Percentiles rank a stretch among this genome's conserved stretches.
Conservation (phyloP, 2,888 invertebrate genomes). For the Pollenia griseotomentosa region DNA sequence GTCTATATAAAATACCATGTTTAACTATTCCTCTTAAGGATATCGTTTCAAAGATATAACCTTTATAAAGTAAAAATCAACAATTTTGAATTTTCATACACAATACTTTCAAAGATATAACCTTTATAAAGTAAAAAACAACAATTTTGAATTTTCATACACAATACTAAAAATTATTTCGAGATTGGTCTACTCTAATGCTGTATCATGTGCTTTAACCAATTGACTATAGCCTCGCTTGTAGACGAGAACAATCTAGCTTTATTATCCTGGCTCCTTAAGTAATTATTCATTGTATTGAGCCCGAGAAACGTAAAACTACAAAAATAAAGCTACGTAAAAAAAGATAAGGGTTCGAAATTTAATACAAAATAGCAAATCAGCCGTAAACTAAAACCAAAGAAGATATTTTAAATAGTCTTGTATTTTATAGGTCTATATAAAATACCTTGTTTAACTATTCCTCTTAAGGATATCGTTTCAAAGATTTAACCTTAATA, state of each 20-base stretch:
- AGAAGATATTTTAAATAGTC: background rate
- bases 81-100: too few species aligned
- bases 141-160: too few species aligned
- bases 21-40: too few species aligned
- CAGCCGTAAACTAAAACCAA: slow-evolving; percentile 73
- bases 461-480: slow-evolving; percentile 75
- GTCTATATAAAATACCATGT: too few species aligned
- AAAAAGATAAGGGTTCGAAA: too few species aligned
- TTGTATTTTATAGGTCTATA: slow-evolving; percentile 64
- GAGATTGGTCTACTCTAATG: slow-evolving; percentile 77
- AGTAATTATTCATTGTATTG: slow-evolving; percentile 72
- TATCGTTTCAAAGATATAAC: too few species aligned
- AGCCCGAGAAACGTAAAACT: slow-evolving; percentile 82
- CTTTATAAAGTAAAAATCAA: too few species aligned
- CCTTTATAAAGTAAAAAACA: background rate
- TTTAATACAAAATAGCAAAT: background rate
- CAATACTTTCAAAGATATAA: too few species aligned
- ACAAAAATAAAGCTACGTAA: slow-evolving; percentile 65
- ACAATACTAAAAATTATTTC: too few species aligned
- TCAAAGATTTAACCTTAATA: slow-evolving; percentile 36
- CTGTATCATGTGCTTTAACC: slow-evolving; percentile 74
- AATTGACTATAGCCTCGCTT: slow-evolving; percentile 80
- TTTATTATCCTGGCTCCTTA: slow-evolving; percentile 82
- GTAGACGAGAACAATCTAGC: slow-evolving; percentile 79
- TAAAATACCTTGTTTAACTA: slow-evolving; percentile 69